Base-by-base conservation (phyloP, 2,113 vertebrate genomes). In the Camelus bactrianus region DNA sequence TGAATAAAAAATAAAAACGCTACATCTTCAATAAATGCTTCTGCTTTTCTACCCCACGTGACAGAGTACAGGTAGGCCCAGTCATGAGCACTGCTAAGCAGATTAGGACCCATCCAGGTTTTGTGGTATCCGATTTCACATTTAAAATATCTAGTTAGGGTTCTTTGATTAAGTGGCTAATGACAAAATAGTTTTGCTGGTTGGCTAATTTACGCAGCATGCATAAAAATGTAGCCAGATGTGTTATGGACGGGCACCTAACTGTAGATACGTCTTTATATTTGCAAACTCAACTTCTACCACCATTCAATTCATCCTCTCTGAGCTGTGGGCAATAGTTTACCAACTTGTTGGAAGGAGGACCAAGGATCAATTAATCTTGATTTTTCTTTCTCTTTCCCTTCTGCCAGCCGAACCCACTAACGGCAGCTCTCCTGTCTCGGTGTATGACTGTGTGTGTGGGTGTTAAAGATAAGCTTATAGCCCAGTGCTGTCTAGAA, bases 81-180 rank as follows among this genome's bases (percentile, higher is more conserved):
- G 28, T 50, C 69, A 52, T 19, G 58, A 91, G 22, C 14, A 84
- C 64, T 83, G 32, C 42, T 70, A 79, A 95, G 24, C 75, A 96
- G 48, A 30, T 35, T 35, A 96, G 76, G 54, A 38, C 65, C 19
- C 20, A 22, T 67, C 38, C 67, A 86, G 42, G 72, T 83, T 82
- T 83, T 54, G 86, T 95, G 67, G 35, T 38, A 91, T 62, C 26
- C 9, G n/a, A n/a, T 90, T 93, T 73, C 46, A 67, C 30, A 38
- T 92, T 26, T 2, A 72, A 92, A 69, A 28, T 35, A 86, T 9
- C 50, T 58, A 50, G 52, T 22, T 90, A 87, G 14, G 50, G 7
- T 77, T 92, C 38, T 60, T 93, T 52, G 67, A 87, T 32, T 82
- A 89, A 82, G 12, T 83, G 77, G 50, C 69, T 62, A 73, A 79